Percentiles rank a stretch among this genome's conserved stretches.
phyloP scores from a whole-genome alignment of 2,113 vertebrate genomes.

The Sturnira hondurensis region DNA sequence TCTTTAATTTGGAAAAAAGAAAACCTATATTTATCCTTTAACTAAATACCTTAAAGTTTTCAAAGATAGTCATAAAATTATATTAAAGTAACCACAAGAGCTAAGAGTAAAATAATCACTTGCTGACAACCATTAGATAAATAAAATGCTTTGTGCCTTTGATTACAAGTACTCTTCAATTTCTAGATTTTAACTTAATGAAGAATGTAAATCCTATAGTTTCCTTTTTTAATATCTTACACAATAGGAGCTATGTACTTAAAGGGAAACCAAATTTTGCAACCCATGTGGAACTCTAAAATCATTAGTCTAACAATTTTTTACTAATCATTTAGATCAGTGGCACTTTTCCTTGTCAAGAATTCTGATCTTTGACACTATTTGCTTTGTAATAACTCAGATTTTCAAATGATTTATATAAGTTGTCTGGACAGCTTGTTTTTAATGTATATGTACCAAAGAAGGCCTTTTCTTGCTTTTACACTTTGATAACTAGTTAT shows the following conservation, averaged over 20 bases:
- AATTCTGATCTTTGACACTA: neutral
- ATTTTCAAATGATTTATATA: neutral
- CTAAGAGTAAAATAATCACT: neutral
- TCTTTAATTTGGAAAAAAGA: slow-evolving; percentile 7
- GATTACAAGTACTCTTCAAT: neutral
- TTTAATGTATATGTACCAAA: neutral
- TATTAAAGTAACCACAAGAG: neutral
- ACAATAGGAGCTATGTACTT: neutral
- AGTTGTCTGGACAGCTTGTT: neutral
- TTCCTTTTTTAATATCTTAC: neutral
- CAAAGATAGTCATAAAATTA: neutral
- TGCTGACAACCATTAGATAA: neutral
- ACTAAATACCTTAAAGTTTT: neutral
- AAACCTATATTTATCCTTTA: neutral
- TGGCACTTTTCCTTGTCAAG: neutral
- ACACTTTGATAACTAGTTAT: neutral
- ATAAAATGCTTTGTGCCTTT: neutral
- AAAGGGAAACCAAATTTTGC: neutral
- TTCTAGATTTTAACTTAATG: neutral
- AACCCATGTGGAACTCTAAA: neutral
- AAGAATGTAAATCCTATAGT: neutral
- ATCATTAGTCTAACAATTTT: neutral
- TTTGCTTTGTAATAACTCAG: neutral
- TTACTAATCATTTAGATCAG: neutral
- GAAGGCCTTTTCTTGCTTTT: neutral